A percentile compares a stretch with the other conserved stretches of the same genome.
These are phyloP conservation scores for Anisognathus igniventris DNA, from an alignment of 2,797 vertebrate genomes.

Conservation along the genomic window DNA sequence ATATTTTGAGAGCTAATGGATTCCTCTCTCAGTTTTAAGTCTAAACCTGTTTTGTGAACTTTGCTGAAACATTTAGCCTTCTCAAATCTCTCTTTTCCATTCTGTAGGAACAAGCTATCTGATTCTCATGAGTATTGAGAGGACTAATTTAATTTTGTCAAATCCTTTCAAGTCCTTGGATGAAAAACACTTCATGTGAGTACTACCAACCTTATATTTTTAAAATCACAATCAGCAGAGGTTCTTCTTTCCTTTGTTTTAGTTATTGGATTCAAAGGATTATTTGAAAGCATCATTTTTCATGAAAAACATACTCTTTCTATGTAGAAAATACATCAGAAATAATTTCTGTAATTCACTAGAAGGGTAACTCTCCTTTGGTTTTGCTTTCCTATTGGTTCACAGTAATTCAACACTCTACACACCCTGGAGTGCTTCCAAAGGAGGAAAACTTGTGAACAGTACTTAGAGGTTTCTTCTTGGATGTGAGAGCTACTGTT, in stretches of 20 bases:
- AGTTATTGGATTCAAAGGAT: not conserved
- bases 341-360: not conserved
- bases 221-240: no score
- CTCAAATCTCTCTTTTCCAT: not conserved
- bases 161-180: not conserved
- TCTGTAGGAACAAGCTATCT: not conserved
- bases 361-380: not conserved
- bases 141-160: not conserved
- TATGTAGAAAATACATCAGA: not conserved
- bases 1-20: not conserved
- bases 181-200: not conserved
- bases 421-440: fast-evolving
- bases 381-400: not conserved
- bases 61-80: not conserved
- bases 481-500: not conserved
- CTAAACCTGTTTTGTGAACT: not conserved
- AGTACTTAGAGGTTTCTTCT: not conserved
- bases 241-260: not conserved
- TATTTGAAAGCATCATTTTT: not conserved
- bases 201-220: not conserved
- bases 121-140: not conserved
- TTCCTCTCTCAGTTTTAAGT: not conserved
- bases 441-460: not conserved
- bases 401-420: not conserved
- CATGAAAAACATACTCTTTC: not conserved